Conservation (phyloP, 2,113 vertebrate genomes). For the Embiotoca jacksoni region DNA sequence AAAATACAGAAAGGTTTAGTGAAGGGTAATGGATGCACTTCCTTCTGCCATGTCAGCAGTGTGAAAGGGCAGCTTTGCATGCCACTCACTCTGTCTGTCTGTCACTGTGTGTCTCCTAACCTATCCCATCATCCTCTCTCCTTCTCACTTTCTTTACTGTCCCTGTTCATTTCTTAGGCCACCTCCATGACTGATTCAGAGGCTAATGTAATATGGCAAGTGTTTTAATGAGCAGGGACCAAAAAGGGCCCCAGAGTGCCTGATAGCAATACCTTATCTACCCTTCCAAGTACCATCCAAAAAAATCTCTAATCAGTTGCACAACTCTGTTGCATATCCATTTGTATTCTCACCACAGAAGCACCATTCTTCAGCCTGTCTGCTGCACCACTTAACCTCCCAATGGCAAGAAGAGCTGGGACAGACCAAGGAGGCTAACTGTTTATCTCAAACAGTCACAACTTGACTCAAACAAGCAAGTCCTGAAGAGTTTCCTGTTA, state of each 20-base stretch:
- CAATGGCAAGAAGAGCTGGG: slow-evolving; percentile 8
- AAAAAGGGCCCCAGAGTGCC: slow-evolving; percentile 16
- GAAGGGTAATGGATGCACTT: slow-evolving; percentile 70
- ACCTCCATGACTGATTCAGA: slow-evolving; percentile 63
- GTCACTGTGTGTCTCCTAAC: slow-evolving; percentile 17
- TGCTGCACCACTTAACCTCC: slow-evolving; percentile 54
- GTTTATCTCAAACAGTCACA: slow-evolving; percentile 48
- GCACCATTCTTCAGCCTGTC: slow-evolving; percentile 19
- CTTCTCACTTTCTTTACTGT: slow-evolving; percentile 7
- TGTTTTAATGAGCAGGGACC: slow-evolving; percentile 66
- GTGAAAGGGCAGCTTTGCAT: slow-evolving; percentile 54
- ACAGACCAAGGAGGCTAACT: slow-evolving; percentile 16
- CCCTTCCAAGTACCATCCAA: slow-evolving; percentile 36
- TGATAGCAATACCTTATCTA: slow-evolving; percentile 16
- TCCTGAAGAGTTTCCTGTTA: slow-evolving; percentile 21
- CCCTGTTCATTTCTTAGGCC: slow-evolving; percentile 37
- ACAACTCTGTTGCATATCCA: slow-evolving; percentile 21
- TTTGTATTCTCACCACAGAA: slow-evolving; percentile 47
- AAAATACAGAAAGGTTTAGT: slow-evolving; percentile 46
- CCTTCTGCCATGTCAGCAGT: slow-evolving; percentile 61
- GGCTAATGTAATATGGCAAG: slow-evolving; percentile 71
- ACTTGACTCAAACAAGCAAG: slow-evolving; percentile 32
- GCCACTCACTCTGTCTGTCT: slow-evolving; percentile 22
- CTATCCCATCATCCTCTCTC: slow-evolving; percentile 16
- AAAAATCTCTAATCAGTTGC: slow-evolving; percentile 40